phyloP scores from a whole-genome alignment of 2,797 vertebrate genomes.

The Crypturellus tataupa region DNA sequence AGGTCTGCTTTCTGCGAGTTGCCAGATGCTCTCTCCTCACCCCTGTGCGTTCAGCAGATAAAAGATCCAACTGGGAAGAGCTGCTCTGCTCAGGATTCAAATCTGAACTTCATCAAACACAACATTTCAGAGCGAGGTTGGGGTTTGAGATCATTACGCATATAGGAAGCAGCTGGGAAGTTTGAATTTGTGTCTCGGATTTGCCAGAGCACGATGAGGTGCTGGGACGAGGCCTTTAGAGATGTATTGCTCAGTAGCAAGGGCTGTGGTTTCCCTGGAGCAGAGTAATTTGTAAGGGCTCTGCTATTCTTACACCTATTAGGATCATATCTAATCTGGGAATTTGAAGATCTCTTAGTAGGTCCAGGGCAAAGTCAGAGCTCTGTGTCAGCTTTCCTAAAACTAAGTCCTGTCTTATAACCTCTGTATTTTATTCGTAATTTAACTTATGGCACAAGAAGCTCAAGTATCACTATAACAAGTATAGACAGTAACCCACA shows the following conservation, averaged over 20 bases:
- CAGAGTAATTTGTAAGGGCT: not conserved
- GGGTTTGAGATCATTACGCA: not conserved
- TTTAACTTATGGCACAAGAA: not conserved
- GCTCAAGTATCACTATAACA: too few species aligned
- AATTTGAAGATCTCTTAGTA: not conserved
- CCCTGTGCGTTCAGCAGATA: not conserved
- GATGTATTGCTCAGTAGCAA: not conserved
- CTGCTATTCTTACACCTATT: not conserved
- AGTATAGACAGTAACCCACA: not conserved
- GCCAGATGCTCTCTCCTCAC: not conserved
- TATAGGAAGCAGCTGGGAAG: not conserved
- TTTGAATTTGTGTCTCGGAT: not conserved
- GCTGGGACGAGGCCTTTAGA: not conserved
- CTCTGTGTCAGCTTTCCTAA: not conserved
- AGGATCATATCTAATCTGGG: not conserved
- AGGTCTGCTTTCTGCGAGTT: not conserved
- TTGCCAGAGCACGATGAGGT: not conserved
- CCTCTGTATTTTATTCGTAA: not conserved
- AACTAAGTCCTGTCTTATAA: not conserved
- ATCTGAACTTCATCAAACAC: slow-evolving; percentile 19
- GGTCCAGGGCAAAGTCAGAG: not conserved
- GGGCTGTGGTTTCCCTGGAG: not conserved
- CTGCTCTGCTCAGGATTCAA: not conserved
- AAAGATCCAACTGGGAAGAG: not conserved
- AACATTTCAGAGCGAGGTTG: fast-evolving